Percentiles rank a stretch among this genome's conserved stretches.
phyloP scores from a whole-genome alignment of 2,888 invertebrate genomes.

The Diplazon laetatorius region DNA sequence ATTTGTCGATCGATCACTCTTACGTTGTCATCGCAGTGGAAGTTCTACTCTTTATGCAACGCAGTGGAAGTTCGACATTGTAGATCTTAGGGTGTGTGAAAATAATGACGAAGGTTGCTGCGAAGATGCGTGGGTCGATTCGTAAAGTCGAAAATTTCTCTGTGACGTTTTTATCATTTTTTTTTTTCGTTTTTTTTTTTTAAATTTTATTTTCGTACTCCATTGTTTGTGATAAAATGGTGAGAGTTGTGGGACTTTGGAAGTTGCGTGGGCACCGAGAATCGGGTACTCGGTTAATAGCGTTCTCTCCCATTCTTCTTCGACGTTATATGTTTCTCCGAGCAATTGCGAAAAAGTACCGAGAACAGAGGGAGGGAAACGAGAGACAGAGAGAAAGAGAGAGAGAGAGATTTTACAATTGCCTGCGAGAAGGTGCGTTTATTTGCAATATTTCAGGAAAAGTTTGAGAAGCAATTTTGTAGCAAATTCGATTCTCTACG shows the following conservation, averaged over 20 bases:
- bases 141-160: conserved; percentile 28
- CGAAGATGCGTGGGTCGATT: conserved; percentile 21
- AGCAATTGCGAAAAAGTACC: not conserved
- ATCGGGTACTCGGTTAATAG: not conserved
- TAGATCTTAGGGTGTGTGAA: not conserved
- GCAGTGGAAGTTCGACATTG: not conserved
- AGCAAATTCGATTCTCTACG: no score
- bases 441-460: no score
- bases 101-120: conserved; percentile 11
- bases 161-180: no score
- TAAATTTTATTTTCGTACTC: not conserved
- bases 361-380: not conserved
- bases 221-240: not conserved
- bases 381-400: not conserved
- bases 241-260: not conserved
- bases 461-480: no score
- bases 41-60: not conserved
- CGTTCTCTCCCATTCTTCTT: not conserved
- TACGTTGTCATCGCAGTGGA: conserved; percentile 4
- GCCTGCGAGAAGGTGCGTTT: no score
- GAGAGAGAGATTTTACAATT: no score
- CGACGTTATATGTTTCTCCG: not conserved
- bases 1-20: conserved; percentile 40
- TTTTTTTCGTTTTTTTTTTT: conserved; percentile 3
- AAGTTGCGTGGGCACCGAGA: not conserved